A percentile compares a stretch with the other conserved stretches of the same genome.
phyloP scores from a whole-genome alignment of 2,113 vertebrate species.

The Orthonyx spaldingii region DNA sequence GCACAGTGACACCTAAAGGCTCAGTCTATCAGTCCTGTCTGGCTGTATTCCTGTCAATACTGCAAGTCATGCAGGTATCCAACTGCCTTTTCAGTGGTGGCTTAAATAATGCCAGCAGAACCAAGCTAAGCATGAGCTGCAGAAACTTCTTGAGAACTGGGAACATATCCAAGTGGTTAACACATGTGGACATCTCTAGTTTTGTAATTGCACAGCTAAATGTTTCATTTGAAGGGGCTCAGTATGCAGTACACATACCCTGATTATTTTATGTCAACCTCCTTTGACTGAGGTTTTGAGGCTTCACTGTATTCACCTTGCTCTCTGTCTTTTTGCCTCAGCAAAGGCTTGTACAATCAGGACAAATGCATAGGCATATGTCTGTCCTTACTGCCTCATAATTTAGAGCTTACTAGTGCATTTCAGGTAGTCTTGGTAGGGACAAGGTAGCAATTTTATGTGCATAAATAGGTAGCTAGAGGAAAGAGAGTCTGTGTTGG shows the following conservation, averaged over 20 bases:
- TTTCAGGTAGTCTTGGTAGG: neutral
- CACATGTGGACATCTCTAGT: neutral
- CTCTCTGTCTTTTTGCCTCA: neutral
- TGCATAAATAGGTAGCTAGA: neutral
- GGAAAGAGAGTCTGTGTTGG: neutral
- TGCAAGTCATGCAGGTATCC: neutral
- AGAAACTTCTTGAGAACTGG: neutral
- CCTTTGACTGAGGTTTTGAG: neutral
- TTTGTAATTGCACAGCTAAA: neutral
- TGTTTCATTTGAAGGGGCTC: neutral
- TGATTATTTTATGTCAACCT: neutral
- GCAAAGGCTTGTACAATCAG: neutral
- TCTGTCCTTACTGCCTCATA: neutral
- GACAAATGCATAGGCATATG: neutral
- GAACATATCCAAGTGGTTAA: neutral
- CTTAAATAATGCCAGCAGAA: neutral
- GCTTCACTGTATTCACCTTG: neutral
- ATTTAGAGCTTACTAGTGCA: neutral
- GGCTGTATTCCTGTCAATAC: neutral
- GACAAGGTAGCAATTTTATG: neutral
- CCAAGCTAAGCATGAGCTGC: neutral
- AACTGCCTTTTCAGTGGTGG: neutral
- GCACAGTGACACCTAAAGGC: conserved; percentile 42
- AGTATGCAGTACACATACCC: neutral
- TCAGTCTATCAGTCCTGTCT: neutral